These are phyloP conservation scores for Penaeus monodon DNA, from an alignment of 2,888 invertebrate species.

Conservation along the genomic window DNA sequence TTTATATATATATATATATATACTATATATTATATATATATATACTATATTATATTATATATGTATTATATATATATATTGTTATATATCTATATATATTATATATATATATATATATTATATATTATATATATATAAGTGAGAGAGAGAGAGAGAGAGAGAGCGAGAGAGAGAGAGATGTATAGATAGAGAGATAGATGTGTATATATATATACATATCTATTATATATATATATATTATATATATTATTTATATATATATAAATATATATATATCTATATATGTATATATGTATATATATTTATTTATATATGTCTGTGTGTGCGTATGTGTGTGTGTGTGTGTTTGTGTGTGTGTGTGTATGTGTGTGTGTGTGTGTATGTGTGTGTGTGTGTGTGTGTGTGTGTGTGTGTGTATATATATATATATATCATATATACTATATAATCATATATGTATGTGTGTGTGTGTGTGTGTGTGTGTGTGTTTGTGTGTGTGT, in stretches of 20 bases:
- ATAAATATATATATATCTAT: conserved; percentile 10
- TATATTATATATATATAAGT: too few species aligned
- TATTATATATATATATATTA: neutral
- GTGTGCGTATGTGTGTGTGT: neutral
- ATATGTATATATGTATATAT: conserved; percentile 15
- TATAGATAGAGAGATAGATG: neutral
- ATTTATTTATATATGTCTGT: neutral
- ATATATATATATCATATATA: too few species aligned
- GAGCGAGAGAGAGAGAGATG: too few species aligned
- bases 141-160: too few species aligned
- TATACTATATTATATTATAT: too few species aligned
- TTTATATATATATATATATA: too few species aligned
- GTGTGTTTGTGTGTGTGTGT: neutral
- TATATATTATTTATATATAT: conserved; percentile 15
- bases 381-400: neutral
- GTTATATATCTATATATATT: too few species aligned
- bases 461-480: neutral
- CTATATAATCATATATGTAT: too few species aligned
- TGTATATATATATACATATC: neutral
- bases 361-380: neutral
- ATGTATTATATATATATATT: too few species aligned
- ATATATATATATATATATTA: too few species aligned
- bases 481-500: neutral
- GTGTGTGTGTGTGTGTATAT: neutral
- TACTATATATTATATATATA: too few species aligned